phyloP scores from a whole-genome alignment of 2,888 invertebrate genomes.

The Pseudococcus jackbeardsleyi region DNA sequence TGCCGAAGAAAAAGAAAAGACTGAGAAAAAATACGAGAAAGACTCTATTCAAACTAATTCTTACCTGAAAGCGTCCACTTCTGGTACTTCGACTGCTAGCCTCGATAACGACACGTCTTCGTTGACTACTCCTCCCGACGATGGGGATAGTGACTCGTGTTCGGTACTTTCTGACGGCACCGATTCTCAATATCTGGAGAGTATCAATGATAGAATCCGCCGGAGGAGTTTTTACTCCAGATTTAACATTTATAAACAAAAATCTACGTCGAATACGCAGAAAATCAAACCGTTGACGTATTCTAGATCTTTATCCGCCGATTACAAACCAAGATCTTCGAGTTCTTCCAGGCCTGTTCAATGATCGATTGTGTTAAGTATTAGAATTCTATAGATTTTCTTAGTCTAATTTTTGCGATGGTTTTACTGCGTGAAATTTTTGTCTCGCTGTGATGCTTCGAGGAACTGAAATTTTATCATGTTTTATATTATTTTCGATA shows the following conservation, averaged over 20 bases:
- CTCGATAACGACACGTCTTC: conserved; percentile 12
- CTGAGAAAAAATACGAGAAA: conserved; percentile 33
- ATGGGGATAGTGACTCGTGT: conserved; percentile 51
- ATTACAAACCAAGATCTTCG: background rate
- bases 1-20: background rate
- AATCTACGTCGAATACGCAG: conserved; percentile 5
- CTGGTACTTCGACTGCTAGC: conserved; percentile 34
- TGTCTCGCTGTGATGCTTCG: conserved; percentile 19
- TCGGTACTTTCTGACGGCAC: conserved; percentile 53
- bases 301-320: conserved; percentile 55
- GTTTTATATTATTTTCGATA: background rate
- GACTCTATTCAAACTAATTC: background rate
- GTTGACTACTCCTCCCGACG: conserved; percentile 36
- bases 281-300: conserved; percentile 21
- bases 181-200: conserved; percentile 40
- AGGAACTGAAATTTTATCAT: conserved; percentile 7
- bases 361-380: background rate
- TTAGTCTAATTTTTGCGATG: background rate
- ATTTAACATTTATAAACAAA: conserved; percentile 56
- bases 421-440: background rate
- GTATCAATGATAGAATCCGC: conserved; percentile 85
- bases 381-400: background rate
- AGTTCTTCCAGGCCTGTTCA: conserved; percentile 6
- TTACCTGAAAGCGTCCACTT: background rate
- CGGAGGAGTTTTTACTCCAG: conserved; percentile 84